Evolutionary conservation across 1,140 invertebrate species (phyloP), one percentile per base, ranked within the genome.

Genomic region (Zaprionus africanus): DNA sequence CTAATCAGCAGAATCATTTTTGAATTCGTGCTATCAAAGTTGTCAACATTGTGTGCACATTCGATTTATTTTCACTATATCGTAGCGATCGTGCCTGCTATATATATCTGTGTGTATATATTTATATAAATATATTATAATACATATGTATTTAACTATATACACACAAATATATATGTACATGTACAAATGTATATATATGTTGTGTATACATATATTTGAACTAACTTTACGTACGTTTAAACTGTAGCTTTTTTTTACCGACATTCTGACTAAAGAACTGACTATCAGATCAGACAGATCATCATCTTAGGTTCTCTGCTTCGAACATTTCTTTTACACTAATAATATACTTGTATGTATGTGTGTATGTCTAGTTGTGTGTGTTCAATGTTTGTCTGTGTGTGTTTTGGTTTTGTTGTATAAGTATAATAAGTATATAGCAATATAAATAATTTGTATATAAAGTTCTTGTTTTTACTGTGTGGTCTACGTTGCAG

Each of bases 401-500:
- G 64, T 76, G 78, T 78, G 60, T 81, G 31, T 31, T 31, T 31
- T 31, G 31, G 66, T 81, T 81, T 87, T 78, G 66, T 87, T 84
- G 82, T 86, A 86, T 86, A 86, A 86, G 85, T 86, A 87, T 86
- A 85, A 86, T 86, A 87, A 87, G 83, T 87, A 88, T 87, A 87
- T 87, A 88, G 84, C 85, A 90, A 88, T 87, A 87, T 87, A 87
- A 87, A 87, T 87, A 87, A 87, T 87, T 85, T 86, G 83, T 87
- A 87, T 87, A 87, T 87, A 87, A 87, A 87, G 85, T 88, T 88
- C 81, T 88, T 88, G 75, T 74, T 75, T 71, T 85, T 88, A 75
- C 77, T 90, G 85, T 88, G 85, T 88, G 85, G 85, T 88, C 85
- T 85, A 85, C 82, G 79, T 84, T 85, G 78, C 79, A 84, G 84